A percentile compares a stretch with the other conserved stretches of the same genome.
Conservation (phyloP, 1,140 invertebrate species). For the Eueides isabella region DNA sequence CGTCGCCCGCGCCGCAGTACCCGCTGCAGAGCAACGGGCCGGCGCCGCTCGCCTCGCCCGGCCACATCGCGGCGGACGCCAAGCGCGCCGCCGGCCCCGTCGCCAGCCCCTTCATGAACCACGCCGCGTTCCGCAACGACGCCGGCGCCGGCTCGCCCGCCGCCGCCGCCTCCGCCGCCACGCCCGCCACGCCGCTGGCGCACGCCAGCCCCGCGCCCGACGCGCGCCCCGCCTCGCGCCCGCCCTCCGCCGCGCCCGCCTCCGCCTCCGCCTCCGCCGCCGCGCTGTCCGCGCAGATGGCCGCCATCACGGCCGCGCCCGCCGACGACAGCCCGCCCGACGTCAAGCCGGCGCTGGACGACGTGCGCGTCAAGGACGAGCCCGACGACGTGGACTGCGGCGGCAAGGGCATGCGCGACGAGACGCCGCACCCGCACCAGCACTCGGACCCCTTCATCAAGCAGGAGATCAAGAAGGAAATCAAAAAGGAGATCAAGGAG, state of each 20-base stretch:
- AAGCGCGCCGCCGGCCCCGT: constrained; percentile 65
- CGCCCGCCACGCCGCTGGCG: constrained; percentile 83
- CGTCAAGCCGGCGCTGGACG: constrained; percentile 80
- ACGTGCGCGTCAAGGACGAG: constrained; percentile 82
- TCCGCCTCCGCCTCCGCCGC: constrained; percentile 80
- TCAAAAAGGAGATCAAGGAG: constrained; percentile 87
- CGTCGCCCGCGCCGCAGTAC: constrained; percentile 82
- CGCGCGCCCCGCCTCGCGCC: constrained; percentile 65
- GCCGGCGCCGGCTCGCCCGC: constrained; percentile 57
- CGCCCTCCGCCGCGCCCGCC: constrained; percentile 80
- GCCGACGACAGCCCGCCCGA: constrained; percentile 84
- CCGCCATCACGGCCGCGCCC: constrained; percentile 81
- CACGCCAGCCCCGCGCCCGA: constrained; percentile 61
- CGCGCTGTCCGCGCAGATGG: constrained; percentile 85
- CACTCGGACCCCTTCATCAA: constrained; percentile 56
- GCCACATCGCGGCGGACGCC: constrained; percentile 76
- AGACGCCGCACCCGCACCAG: constrained; percentile 74
- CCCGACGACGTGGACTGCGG: constrained; percentile 81
- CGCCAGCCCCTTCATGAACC: constrained; percentile 72
- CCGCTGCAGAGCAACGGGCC: constrained; percentile 83
- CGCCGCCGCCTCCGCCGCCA: constrained; percentile 47
- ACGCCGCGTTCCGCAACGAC: constrained; percentile 52
- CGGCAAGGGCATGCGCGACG: constrained; percentile 84
- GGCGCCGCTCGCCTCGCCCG: constrained; percentile 81
- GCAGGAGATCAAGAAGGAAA: constrained; percentile 87